A percentile compares a stretch with the other conserved stretches of the same genome.
Conservation (phyloP, 2,113 vertebrate genomes). For the Podarcis cretensis region DNA sequence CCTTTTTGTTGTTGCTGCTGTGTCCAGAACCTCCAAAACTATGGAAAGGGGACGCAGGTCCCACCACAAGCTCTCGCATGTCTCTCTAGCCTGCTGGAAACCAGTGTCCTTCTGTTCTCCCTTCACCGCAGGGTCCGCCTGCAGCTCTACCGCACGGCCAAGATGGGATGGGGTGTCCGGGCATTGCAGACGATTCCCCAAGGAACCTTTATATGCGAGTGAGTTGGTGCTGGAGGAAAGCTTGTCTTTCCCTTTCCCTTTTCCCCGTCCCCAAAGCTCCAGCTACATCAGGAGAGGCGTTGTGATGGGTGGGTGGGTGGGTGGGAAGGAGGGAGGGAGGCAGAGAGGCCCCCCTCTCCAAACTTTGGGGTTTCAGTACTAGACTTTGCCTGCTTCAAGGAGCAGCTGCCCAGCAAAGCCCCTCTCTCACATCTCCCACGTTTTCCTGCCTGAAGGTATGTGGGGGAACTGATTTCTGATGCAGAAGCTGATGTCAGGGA, state of each 20-base stretch:
- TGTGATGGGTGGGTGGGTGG: not conserved
- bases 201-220: conserved; percentile 96
- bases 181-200: conserved; percentile 92
- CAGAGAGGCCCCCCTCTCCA: not conserved
- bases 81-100: not conserved
- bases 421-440: not conserved
- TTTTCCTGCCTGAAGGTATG: conserved; percentile 78
- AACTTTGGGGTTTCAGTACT: not conserved
- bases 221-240: conserved; percentile 39
- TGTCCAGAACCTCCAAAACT: no score
- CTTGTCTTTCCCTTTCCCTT: no score
- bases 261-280: not conserved
- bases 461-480: conserved; percentile 92
- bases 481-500: conserved; percentile 93
- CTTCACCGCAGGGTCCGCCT: conserved; percentile 83
- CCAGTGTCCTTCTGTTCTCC: not conserved
- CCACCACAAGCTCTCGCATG: accelerated
- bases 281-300: no score
- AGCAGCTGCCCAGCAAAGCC: not conserved
- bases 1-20: not conserved
- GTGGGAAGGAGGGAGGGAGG: not conserved
- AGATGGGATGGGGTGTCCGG: conserved; percentile 94
- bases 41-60: not conserved
- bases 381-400: not conserved
- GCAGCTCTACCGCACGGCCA: conserved; percentile 92